phyloP scores from a whole-genome alignment of 1,140 invertebrate species.

The Onthophagus taurus region DNA sequence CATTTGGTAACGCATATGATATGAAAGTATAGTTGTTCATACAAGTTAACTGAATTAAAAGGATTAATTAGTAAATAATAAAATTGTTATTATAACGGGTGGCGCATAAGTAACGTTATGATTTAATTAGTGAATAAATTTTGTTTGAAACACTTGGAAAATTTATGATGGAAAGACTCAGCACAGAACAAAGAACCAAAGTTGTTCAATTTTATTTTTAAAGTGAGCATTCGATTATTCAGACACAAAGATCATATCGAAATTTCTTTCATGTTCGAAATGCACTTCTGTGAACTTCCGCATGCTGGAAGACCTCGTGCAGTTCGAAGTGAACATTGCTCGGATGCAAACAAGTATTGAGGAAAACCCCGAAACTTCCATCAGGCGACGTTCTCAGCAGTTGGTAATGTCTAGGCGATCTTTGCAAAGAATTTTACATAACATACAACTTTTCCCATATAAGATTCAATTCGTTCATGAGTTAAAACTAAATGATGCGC shows the following conservation, averaged over 20 bases:
- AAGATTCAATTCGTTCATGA: background rate
- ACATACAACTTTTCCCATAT: background rate
- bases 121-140: too few species aligned
- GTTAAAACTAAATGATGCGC: background rate
- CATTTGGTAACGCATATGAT: constrained; percentile 67
- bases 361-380: background rate
- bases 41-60: constrained; percentile 76
- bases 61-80: too few species aligned
- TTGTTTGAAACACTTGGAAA: too few species aligned
- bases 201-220: background rate
- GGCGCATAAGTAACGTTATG: too few species aligned
- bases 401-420: background rate
- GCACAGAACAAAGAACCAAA: too few species aligned
- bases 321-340: background rate
- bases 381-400: background rate
- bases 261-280: background rate
- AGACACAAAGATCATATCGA: constrained; percentile 1
- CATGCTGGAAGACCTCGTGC: background rate
- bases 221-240: background rate
- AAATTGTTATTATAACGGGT: too few species aligned
- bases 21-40: constrained; percentile 81
- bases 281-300: background rate
- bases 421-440: background rate
- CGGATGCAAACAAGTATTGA: background rate
- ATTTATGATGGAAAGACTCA: too few species aligned